A percentile compares a stretch with the other conserved stretches of the same genome.
phyloP scores from a whole-genome alignment of 2,113 vertebrate genomes.

The Cavia aperea region DNA sequence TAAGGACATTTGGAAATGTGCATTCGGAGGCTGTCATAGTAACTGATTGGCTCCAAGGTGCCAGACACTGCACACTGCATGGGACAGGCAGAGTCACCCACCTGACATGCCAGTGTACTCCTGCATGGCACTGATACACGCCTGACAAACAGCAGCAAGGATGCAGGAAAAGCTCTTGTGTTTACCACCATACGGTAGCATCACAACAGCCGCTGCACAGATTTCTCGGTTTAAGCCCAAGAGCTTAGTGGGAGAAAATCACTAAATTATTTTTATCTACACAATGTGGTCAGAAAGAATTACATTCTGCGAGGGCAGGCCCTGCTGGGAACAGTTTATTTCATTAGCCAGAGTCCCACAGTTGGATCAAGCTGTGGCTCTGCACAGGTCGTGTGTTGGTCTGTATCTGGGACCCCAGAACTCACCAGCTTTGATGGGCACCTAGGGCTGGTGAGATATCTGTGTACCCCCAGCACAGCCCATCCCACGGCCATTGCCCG shows the following conservation, averaged over 20 bases:
- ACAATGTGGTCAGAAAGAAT: slow-evolving; percentile 51
- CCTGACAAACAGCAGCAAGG: background rate
- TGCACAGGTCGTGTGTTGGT: background rate
- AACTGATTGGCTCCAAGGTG: background rate
- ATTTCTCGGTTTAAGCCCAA: slow-evolving; percentile 55
- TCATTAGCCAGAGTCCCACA: slow-evolving; percentile 40
- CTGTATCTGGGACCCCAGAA: background rate
- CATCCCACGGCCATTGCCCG: background rate
- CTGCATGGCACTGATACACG: background rate
- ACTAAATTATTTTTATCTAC: slow-evolving; percentile 67
- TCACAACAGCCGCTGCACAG: slow-evolving; percentile 22
- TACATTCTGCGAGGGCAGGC: slow-evolving; percentile 43
- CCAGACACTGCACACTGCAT: background rate
- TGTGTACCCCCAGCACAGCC: background rate
- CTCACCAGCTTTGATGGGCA: background rate
- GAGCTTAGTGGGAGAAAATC: slow-evolving; percentile 59
- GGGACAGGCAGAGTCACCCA: background rate
- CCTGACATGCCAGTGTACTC: background rate
- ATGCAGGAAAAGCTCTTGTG: background rate
- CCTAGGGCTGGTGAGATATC: background rate
- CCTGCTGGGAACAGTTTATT: slow-evolving; percentile 60
- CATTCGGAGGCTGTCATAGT: background rate
- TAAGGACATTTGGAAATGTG: background rate
- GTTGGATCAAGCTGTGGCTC: background rate
- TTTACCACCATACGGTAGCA: slow-evolving; percentile 30